Conservation (phyloP, 2,113 vertebrate genomes). For the Echinops telfairi region DNA sequence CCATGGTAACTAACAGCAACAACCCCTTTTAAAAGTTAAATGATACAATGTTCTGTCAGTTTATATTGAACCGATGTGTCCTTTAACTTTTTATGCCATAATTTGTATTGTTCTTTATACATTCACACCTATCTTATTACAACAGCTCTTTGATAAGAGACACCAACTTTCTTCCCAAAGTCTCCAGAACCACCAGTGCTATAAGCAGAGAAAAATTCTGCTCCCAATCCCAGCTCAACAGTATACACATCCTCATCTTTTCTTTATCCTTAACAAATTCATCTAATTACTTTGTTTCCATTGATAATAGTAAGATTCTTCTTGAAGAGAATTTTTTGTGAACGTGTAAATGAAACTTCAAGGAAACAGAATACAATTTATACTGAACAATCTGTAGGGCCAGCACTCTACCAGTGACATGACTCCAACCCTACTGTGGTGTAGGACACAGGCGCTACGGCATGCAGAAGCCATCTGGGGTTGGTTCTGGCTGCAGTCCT, state of each 20-base stretch:
- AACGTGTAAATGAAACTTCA: neutral
- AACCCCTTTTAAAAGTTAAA: neutral
- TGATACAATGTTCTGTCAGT: neutral
- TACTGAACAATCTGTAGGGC: neutral
- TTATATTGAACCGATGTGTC: constrained; percentile 3
- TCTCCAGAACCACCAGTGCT: neutral
- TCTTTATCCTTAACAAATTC: neutral
- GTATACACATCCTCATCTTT: neutral
- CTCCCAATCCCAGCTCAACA: neutral
- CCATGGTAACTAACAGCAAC: neutral
- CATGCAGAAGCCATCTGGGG: neutral
- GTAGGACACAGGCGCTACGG: neutral
- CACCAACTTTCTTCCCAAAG: neutral
- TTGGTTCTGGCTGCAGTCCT: neutral
- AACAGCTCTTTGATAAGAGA: neutral
- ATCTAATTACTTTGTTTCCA: neutral
- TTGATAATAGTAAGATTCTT: neutral
- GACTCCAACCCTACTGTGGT: neutral
- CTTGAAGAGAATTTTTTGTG: too few relatives aligned
- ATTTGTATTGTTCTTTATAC: neutral
- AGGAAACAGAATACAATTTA: neutral
- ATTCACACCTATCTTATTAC: neutral
- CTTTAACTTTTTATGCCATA: neutral
- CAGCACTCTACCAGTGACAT: neutral
- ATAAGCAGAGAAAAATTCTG: neutral